phyloP scores from a whole-genome alignment of 2,888 invertebrate species.

The Tiliacea citrago region DNA sequence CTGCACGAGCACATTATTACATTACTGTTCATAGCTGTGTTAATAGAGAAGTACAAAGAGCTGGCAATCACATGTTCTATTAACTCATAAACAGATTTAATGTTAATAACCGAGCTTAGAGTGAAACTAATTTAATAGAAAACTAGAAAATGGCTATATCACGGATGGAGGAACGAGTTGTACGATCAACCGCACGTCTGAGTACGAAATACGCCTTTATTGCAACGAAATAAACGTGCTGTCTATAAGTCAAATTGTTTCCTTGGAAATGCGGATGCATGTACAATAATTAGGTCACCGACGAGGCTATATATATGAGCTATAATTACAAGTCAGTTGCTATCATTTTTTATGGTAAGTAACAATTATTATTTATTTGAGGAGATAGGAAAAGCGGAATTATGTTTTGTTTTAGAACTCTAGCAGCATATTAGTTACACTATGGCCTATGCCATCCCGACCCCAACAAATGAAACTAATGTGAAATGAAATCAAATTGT shows the following conservation, averaged over 20 bases:
- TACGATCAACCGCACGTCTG: neutral
- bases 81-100: constrained; percentile 30
- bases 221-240: neutral
- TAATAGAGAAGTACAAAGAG: constrained; percentile 17
- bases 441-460: neutral
- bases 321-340: constrained; percentile 11
- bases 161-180: constrained; percentile 30
- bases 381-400: neutral
- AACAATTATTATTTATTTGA: neutral
- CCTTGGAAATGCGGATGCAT: neutral
- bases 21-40: constrained; percentile 11
- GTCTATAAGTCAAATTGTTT: neutral
- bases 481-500: neutral
- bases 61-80: constrained; percentile 32
- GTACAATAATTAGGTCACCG: neutral
- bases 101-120: constrained; percentile 27
- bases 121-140: constrained; percentile 44
- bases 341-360: constrained; percentile 1
- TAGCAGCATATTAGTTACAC: too few species aligned
- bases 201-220: constrained; percentile 1
- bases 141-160: constrained; percentile 51
- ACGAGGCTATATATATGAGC: neutral
- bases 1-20: neutral
- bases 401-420: too few species aligned
- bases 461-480: neutral